Percentiles rank a stretch among this genome's conserved stretches.
phyloP scores from a whole-genome alignment of 2,888 invertebrate species.

The Thalpophila matura region DNA sequence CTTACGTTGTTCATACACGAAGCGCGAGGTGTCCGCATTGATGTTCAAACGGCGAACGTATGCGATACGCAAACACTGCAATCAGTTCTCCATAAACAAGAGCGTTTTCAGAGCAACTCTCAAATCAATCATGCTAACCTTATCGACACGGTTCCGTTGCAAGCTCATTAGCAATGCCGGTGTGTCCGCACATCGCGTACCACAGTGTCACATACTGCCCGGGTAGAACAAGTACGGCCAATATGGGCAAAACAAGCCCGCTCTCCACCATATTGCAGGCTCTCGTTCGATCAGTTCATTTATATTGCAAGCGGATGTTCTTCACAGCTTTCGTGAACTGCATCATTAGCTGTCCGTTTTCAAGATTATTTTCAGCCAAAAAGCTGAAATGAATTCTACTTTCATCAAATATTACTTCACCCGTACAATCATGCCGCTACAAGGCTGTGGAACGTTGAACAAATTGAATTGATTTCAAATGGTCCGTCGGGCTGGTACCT shows the following conservation, averaged over 20 bases:
- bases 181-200: constrained; percentile 63
- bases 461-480: constrained; percentile 74
- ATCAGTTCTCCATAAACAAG: constrained; percentile 42
- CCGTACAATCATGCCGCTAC: constrained; percentile 38
- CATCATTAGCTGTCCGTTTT: constrained; percentile 62
- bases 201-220: constrained; percentile 67
- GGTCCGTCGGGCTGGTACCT: constrained; percentile 66
- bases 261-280: constrained; percentile 78
- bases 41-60: constrained; percentile 32
- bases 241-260: constrained; percentile 80
- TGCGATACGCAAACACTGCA: constrained; percentile 36
- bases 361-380: constrained; percentile 23
- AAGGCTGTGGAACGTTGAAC: constrained; percentile 69
- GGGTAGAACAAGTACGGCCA: constrained; percentile 60
- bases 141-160: constrained; percentile 67
- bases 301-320: constrained; percentile 78
- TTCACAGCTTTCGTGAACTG: constrained; percentile 67
- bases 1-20: constrained; percentile 36
- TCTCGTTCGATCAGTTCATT: constrained; percentile 78
- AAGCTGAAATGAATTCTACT: constrained; percentile 4
- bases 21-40: constrained; percentile 28
- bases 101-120: constrained; percentile 48
- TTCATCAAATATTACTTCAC: constrained; percentile 39
- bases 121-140: constrained; percentile 68
- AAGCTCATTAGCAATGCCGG: constrained; percentile 71